These are phyloP conservation scores for Toxotes chatareus DNA, from an alignment of 2,113 vertebrate genomes.

Conservation along the genomic window DNA sequence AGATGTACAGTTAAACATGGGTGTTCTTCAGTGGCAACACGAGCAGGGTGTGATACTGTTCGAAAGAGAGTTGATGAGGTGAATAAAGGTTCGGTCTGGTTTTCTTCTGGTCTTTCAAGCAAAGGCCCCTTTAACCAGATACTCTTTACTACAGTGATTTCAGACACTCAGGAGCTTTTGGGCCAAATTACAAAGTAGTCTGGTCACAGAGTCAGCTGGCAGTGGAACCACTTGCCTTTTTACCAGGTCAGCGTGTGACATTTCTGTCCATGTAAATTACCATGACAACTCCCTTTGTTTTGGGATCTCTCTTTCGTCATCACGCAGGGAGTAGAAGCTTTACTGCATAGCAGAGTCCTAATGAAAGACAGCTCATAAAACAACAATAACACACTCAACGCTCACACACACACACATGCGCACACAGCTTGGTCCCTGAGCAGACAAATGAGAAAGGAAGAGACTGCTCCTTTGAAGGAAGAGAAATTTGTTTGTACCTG, in stretches of 20 bases:
- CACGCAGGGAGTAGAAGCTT: constrained; percentile 42
- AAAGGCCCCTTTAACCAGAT: constrained; percentile 48
- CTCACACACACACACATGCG: background rate
- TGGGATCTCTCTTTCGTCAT: constrained; percentile 52
- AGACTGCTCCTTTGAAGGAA: constrained; percentile 12
- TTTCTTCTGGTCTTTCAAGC: constrained; percentile 46
- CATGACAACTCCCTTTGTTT: constrained; percentile 67
- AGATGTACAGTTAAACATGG: background rate
- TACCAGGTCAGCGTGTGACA: constrained; percentile 58
- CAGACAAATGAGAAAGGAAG: constrained; percentile 1
- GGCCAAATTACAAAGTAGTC: constrained; percentile 63
- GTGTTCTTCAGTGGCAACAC: background rate
- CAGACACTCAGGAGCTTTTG: constrained; percentile 55
- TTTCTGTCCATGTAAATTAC: constrained; percentile 63
- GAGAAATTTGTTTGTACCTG: constrained; percentile 46
- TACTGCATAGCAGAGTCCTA: constrained; percentile 31
- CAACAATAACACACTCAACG: background rate
- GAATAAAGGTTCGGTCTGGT: constrained; percentile 16
- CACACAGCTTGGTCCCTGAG: background rate
- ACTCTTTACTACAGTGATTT: constrained; percentile 57
- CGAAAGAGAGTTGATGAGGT: constrained; percentile 30
- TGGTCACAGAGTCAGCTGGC: constrained; percentile 42
- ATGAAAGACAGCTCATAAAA: constrained; percentile 59
- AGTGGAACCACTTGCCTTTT: constrained; percentile 49
- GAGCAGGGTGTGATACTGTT: constrained; percentile 17